Evolutionary conservation across 2,797 vertebrate species (phyloP), one percentile per base, ranked within the genome.

Genomic region (Naso thynnoides): DNA sequence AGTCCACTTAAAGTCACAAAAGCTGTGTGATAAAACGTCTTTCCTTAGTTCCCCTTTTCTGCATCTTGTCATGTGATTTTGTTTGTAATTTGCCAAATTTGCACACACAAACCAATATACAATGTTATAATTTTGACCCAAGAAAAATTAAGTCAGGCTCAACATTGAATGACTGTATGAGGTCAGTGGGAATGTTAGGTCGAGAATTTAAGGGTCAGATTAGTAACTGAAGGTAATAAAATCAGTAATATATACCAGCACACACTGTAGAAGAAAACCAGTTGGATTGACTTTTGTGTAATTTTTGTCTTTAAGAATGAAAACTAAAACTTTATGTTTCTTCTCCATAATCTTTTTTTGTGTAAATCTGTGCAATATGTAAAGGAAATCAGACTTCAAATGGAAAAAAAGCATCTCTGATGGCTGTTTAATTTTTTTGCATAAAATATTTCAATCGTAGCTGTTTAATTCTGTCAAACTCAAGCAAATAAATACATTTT

Each of bases 221-320:
- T 1, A 33, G 18, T 21, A 44, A 52, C 5, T 47, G 4, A 61
- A 18, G 11, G 64, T 16, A 21, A 23, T 49, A 4, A 0, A 26
- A 70, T 47, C 16, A 24, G 63, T 44, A n/a, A 21, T 15, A 61
- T 49, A 75, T 62, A 79, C 38, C 47, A 62, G 50, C 31, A 53
- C 45, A 81, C 9, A 23, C 33, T 53, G 62, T 38, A 71, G 48
- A 60, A 61, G 68, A 66, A 76, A 86, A 65, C 86, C 93, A 93
- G 89, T 88, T 95, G 92, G 92, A 94, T 89, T 93, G 89, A 89
- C 75, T 83, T 78, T 78, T 82, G 57, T 83, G 76, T 89, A 75
- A 88, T 90, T 84, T 93, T 76, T 91, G 86, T 91, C 73, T 84
- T 84, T 89, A 82, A 85, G 86, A 94, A 92, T 91, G 87, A 88